Base-by-base conservation (phyloP, 2,888 invertebrate genomes). In the Agrotis ipsilon region DNA sequence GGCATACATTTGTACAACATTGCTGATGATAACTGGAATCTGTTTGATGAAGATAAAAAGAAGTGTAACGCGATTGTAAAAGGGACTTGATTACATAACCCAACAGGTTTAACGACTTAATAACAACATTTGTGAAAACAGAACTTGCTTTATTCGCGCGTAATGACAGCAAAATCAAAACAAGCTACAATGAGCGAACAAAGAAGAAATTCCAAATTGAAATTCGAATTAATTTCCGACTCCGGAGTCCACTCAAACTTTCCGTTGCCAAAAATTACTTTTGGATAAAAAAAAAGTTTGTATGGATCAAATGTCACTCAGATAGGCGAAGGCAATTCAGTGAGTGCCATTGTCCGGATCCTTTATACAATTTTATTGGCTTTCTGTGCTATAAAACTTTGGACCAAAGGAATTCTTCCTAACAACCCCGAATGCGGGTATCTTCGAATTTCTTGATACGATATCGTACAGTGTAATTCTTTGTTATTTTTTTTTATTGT, bases 331-430 rank as follows among this genome's bases (percentile, higher is more conserved):
- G 75, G 83, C 86, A 87, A 88, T 88, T 84, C 87, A 69, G 78
- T 84, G 83, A 87, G 87, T 86, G 80, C 83, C 82, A 83, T 84
- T 85, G 84, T 87, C 85, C 84, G 87, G 81, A 75, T 83, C 84
- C 86, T 84, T 87, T 86, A 86, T 84, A 87, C 87, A 85, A 87
- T 88, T 90, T 90, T 89, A 90, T 89, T 90, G 87, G 87, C 79
- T 86, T 86, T 84, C 78, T 82, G 78, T 80, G 83, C 85, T 86
- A 86, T 86, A 88, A 88, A 90, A 88, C 86, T 88, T 84, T 81
- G 83, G 80, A 72, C 83, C 79, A 84, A 88, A 90, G 85, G 88
- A 88, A 88, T 90, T 87, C 88, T 84, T 85, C 81, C 75, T 81
- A 85, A 88, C 87, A 88, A 88, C 87, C 86, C 75, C 82, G 67